Evolutionary conservation across 2,113 vertebrate genomes (phyloP), one percentile per base, ranked within the genome.

Genomic region (Chionis minor): DNA sequence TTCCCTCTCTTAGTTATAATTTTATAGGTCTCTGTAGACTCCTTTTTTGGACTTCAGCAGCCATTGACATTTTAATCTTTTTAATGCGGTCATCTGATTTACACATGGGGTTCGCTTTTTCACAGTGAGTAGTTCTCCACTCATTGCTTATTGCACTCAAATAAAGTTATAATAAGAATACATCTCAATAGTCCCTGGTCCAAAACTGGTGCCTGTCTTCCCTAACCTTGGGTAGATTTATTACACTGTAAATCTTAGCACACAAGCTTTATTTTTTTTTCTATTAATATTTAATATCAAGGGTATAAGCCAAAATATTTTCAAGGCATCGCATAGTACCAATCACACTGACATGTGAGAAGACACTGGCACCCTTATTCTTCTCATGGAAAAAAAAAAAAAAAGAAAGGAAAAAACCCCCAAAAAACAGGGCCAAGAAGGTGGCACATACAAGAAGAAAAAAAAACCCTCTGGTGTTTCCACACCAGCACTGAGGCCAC

Each of bases 51-150:
- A 98, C 95, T 97, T 98, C 96, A 97, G 96, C 96, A 97, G 96
- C 96, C 97, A 98, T 97, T 98, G 97, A 96, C 97, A 97, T 98
- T 98, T 98, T 98, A 97, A 98, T 98, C 97, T 98, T 98, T 98
- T 97, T 98, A 98, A 98, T 98, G 97, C 8, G 88, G 97, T 96
- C 97, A 97, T 98, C 97, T 97, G 97, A 98, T 98, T 97, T 97
- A 96, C 83, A 94, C 77, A 21, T 93, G 93, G 97, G 96, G 95
- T 97, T 98, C 9, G 14, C 70, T 92, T 91, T 97, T 96, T 97
- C 51, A 86, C 35, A 89, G 87, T 70, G 89, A 90, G 73, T 72
- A 83, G 70, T 77, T 96, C 89, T 95, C 62, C 67, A 74, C 84
- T 95, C 84, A 66, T 66, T 96, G 92, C 98, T 98, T 97, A 96